phyloP scores from a whole-genome alignment of 2,113 vertebrate genomes.

The Percina caprodes region DNA sequence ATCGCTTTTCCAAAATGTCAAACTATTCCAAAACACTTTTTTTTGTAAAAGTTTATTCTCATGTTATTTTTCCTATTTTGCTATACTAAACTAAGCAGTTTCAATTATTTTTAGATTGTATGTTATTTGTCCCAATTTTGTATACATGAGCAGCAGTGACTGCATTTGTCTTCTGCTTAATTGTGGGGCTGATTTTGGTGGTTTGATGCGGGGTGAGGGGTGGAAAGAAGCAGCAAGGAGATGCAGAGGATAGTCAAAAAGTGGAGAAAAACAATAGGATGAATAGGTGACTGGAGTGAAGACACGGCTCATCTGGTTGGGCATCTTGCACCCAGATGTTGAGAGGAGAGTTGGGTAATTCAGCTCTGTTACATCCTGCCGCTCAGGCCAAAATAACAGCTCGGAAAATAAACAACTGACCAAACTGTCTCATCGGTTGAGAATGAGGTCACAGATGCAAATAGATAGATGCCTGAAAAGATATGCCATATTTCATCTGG shows the following conservation, averaged over 20 bases:
- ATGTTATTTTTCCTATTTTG: not conserved
- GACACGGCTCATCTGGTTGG: slow-evolving; percentile 44
- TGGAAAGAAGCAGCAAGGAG: not conserved
- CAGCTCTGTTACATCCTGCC: slow-evolving; percentile 39
- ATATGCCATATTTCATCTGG: no score
- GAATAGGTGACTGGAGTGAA: slow-evolving; percentile 40
- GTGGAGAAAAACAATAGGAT: not conserved
- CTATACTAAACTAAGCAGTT: not conserved
- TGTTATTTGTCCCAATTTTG: not conserved
- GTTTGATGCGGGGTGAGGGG: not conserved
- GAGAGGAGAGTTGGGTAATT: slow-evolving; percentile 41
- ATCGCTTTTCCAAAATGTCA: not conserved
- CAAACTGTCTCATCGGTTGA: slow-evolving; percentile 3
- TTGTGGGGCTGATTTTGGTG: not conserved
- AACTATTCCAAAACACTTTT: not conserved
- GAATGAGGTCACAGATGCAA: slow-evolving; percentile 37
- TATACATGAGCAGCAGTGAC: not conserved
- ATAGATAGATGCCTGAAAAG: slow-evolving; percentile 13
- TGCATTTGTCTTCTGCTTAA: not conserved
- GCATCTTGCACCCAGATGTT: slow-evolving; percentile 75
- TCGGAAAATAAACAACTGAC: slow-evolving; percentile 49
- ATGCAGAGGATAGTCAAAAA: slow-evolving; percentile 19
- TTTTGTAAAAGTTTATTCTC: not conserved
- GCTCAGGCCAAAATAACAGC: slow-evolving; percentile 20
- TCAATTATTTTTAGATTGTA: not conserved